Base-by-base conservation (phyloP, 2,888 invertebrate genomes). In the Plutella xylostella region DNA sequence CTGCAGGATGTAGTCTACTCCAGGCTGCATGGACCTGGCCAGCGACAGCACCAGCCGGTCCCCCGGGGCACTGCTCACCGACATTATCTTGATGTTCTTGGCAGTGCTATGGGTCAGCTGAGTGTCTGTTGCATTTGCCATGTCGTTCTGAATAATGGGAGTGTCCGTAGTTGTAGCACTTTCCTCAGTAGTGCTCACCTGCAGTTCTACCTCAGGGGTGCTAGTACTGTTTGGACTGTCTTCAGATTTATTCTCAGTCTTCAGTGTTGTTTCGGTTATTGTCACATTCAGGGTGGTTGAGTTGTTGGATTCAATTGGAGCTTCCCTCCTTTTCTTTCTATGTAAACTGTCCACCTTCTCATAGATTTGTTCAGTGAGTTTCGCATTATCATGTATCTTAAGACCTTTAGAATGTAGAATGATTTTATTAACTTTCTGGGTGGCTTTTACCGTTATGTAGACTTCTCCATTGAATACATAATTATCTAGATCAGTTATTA, bases 1-100 rank as follows among this genome's bases (percentile, higher is more conserved):
- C 53, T 86, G 77, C 19, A 89, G 58, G 0, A 79, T 85, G 49
- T 89, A 89, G 57, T 85, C 85, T 9, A 82, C 72, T 25, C 75
- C 65, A 4, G 74, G 62, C 54, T 77, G 72, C 19, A 88, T 63
- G 0, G 71, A 52, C 4, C 80, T 63, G 15, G 67, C 79, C 34
- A 82, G 49, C 3, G 59, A 55, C 0, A 83, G 53, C 17, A 74
- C 59, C 19, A 83, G 49, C 46, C 77, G 56, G 40, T 82, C 80
- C n/a, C 78, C 80, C 1, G 71, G 55, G 6, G 67, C 64, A 37
- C 70, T 57, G 4, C 53, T 52, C 39, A 77, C 68, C 0, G 71
- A 70, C 11, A 68, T 37, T 43, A 83, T 73, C 46, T 64, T 63
- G 5, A 83, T 68, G 45, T 68, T 71, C 31, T 72, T 64, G 1